Conservation (phyloP, 2,797 vertebrate species). For the Xenentodon cancila region DNA sequence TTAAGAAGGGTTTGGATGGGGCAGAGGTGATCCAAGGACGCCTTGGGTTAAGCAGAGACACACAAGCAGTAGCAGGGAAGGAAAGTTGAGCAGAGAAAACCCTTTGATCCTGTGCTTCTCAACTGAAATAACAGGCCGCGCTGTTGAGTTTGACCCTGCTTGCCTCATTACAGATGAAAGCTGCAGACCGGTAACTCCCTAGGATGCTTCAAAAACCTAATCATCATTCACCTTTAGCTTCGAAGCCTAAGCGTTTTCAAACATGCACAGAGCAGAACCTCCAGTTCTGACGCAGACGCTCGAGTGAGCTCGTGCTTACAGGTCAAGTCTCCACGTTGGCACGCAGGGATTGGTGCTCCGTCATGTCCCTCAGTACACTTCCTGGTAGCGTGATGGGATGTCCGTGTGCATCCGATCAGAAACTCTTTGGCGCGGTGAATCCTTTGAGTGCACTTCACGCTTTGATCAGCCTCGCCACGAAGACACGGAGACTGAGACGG, state of each 20-base stretch:
- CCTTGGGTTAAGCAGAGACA: conserved; percentile 35
- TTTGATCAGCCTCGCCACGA: conserved; percentile 67
- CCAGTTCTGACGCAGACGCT: background rate
- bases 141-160: conserved; percentile 28
- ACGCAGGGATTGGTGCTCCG: conserved; percentile 5
- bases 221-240: conserved; percentile 23
- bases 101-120: conserved; percentile 67
- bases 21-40: conserved; percentile 47
- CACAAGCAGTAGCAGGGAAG: conserved; percentile 15
- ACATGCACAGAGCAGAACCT: conserved; percentile 31
- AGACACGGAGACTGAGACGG: conserved; percentile 42
- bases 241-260: conserved; percentile 8
- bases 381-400: conserved; percentile 60
- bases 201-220: conserved; percentile 31
- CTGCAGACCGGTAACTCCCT: conserved; percentile 20
- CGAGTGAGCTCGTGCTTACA: conserved; percentile 3
- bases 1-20: conserved; percentile 20
- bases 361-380: conserved; percentile 12
- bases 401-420: conserved; percentile 50
- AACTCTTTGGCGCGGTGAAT: conserved; percentile 52
- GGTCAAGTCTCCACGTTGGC: conserved; percentile 18
- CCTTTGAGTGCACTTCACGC: conserved; percentile 51
- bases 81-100: conserved; percentile 16
- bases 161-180: conserved; percentile 68
- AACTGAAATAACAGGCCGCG: conserved; percentile 61